Conservation (phyloP, 2,888 invertebrate species). For the Autographa gamma region DNA sequence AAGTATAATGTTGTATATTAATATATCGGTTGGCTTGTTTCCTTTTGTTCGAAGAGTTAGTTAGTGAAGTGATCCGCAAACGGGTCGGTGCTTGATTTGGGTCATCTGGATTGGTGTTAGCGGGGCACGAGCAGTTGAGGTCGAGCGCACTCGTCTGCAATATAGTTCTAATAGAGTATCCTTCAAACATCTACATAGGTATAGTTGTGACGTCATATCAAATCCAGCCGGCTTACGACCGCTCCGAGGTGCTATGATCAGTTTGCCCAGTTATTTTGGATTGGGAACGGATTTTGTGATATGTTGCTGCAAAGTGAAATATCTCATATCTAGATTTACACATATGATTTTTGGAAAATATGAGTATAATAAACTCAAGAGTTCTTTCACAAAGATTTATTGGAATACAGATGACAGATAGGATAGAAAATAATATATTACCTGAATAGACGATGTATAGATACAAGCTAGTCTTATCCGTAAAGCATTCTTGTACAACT, state of each 20-base stretch:
- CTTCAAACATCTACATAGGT: slow-evolving; percentile 45
- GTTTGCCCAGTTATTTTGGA: slow-evolving; percentile 21
- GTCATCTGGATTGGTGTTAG: slow-evolving; percentile 76
- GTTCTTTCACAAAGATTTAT: neutral
- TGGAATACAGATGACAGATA: neutral
- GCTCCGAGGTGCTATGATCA: slow-evolving; percentile 35
- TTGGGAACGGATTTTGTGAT: neutral
- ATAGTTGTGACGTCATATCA: slow-evolving; percentile 36
- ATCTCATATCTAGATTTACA: neutral
- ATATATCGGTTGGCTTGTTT: slow-evolving; percentile 56
- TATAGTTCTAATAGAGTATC: slow-evolving; percentile 62
- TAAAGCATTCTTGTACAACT: too few species aligned
- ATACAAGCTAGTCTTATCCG: too few species aligned
- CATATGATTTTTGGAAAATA: neutral
- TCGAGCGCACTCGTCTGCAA: slow-evolving; percentile 66
- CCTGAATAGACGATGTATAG: neutral
- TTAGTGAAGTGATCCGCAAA: slow-evolving; percentile 74
- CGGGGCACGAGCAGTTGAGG: slow-evolving; percentile 66
- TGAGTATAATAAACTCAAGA: too few species aligned
- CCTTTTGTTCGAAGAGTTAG: slow-evolving; percentile 65
- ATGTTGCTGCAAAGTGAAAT: neutral
- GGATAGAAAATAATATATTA: neutral
- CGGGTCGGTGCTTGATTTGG: slow-evolving; percentile 74
- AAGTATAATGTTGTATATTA: slow-evolving; percentile 51
- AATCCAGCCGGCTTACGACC: slow-evolving; percentile 29